Percentiles rank a stretch among this genome's conserved stretches.
phyloP scores from a whole-genome alignment of 2,113 vertebrate species.

The Trinectes maculatus region DNA sequence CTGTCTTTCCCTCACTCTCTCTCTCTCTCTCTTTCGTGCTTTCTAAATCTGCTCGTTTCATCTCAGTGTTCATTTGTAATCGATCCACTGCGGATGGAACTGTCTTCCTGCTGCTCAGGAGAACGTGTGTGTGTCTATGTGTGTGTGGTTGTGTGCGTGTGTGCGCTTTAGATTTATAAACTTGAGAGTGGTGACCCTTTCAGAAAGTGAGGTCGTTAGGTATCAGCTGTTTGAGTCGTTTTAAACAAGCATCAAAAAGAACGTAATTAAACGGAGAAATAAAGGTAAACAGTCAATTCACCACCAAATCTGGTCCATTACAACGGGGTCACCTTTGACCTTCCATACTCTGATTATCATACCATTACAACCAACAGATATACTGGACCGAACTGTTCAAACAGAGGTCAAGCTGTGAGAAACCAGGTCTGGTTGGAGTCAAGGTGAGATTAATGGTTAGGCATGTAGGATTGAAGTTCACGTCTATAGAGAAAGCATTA shows the following conservation, averaged over 20 bases:
- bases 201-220: too few relatives aligned
- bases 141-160: constrained; percentile 4
- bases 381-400: neutral
- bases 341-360: too few relatives aligned
- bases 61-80: constrained; percentile 44
- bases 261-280: too few relatives aligned
- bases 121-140: constrained; percentile 19
- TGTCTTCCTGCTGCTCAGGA: constrained; percentile 34
- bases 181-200: too few relatives aligned
- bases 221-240: too few relatives aligned
- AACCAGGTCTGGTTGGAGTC: neutral
- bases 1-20: constrained; percentile 14
- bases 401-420: neutral
- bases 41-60: constrained; percentile 15
- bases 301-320: too few relatives aligned
- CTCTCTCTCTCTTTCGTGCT: constrained; percentile 4
- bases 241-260: too few relatives aligned
- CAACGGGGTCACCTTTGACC: too few relatives aligned
- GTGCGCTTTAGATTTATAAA: too few relatives aligned
- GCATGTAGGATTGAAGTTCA: neutral
- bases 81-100: constrained; percentile 56
- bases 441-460: neutral
- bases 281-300: too few relatives aligned
- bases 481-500: constrained; percentile 2
- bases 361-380: neutral